Conservation (phyloP, 2,888 invertebrate genomes). For the Dryomyza anilis region DNA sequence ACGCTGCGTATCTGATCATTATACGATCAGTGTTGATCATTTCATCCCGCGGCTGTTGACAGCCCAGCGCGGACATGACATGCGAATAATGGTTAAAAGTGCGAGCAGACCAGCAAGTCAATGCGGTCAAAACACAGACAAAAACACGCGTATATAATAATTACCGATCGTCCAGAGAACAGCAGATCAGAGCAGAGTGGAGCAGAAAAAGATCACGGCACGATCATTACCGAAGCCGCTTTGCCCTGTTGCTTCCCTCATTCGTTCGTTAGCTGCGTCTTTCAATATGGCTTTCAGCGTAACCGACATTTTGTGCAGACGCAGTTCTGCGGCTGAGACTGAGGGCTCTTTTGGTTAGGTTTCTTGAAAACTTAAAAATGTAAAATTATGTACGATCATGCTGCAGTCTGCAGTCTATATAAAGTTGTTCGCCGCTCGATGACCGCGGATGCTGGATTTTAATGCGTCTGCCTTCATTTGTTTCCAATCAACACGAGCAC, state of each 20-base stretch:
- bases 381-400: constrained; percentile 52
- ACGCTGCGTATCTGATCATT: constrained; percentile 46
- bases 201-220: not conserved
- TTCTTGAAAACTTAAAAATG: constrained; percentile 45
- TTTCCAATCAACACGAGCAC: constrained; percentile 24
- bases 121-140: not conserved
- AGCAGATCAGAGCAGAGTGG: not conserved
- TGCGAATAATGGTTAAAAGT: constrained; percentile 42
- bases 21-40: constrained; percentile 60
- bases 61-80: constrained; percentile 58
- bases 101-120: constrained; percentile 9
- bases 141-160: constrained; percentile 14
- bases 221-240: constrained; percentile 10
- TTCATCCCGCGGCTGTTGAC: constrained; percentile 59
- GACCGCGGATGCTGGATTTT: constrained; percentile 11
- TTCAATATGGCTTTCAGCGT: constrained; percentile 49
- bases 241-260: not conserved
- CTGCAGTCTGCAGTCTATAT: constrained; percentile 11
- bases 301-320: constrained; percentile 56
- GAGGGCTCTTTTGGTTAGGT: not conserved
- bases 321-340: constrained; percentile 28
- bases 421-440: constrained; percentile 18
- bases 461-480: constrained; percentile 18
- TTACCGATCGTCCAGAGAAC: constrained; percentile 8
- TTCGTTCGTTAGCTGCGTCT: not conserved